A percentile compares a stretch with the other conserved stretches of the same genome.
Evolutionary conservation across 2,113 vertebrate genomes (phyloP).

Genomic region (Etheostoma cragini): DNA sequence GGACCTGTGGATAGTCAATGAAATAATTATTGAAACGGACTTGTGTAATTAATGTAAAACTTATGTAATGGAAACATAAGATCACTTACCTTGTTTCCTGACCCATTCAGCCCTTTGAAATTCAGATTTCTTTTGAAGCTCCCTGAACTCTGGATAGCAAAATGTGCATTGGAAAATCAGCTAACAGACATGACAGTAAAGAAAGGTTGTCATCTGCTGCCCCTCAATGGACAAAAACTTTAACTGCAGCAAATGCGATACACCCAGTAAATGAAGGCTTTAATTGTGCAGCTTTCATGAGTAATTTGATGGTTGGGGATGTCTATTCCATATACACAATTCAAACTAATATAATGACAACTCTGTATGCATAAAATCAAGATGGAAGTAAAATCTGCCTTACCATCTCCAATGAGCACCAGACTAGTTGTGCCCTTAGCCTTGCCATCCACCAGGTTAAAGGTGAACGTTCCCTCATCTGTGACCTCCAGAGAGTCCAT

Average conservation of each 20-base stretch:
- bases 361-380: background rate
- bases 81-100: conserved; percentile 93
- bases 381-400: conserved; percentile 14
- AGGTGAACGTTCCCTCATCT: conserved; percentile 97
- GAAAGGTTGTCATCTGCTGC: conserved; percentile 72
- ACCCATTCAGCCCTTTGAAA: conserved; percentile 96
- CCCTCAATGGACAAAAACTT: conserved; percentile 66
- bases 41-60: background rate
- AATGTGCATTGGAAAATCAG: background rate
- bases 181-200: background rate
- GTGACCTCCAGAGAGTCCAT: conserved; percentile 94
- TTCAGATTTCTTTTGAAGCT: conserved; percentile 94
- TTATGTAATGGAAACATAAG: background rate
- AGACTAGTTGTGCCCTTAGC: conserved; percentile 94
- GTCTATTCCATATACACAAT: background rate
- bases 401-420: conserved; percentile 96
- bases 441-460: conserved; percentile 96
- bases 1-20: conserved; percentile 86
- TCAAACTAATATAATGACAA: background rate
- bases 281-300: background rate
- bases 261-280: background rate
- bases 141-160: conserved; percentile 89
- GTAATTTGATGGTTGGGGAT: background rate
- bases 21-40: background rate
- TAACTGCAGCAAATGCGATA: conserved; percentile 50